Conservation (phyloP, 2,797 vertebrate genomes). For the Melanotaenia nigrans region DNA sequence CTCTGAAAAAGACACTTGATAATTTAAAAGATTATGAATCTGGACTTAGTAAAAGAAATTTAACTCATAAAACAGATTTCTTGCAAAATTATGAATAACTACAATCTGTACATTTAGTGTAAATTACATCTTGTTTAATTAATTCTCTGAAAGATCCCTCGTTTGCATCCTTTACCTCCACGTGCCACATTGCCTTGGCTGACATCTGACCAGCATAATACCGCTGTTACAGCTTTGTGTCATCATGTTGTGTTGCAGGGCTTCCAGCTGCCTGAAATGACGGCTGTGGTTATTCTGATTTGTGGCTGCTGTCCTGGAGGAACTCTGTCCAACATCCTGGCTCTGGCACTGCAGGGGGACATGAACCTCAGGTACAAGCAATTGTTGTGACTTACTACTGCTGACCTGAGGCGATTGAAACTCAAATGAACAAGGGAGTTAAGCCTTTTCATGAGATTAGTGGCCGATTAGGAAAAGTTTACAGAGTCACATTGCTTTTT, state of each 20-base stretch:
- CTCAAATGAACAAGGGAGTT: not conserved
- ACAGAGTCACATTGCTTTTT: not conserved
- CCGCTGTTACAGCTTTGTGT: not conserved
- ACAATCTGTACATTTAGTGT: no score
- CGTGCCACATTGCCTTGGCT: not conserved
- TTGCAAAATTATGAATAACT: not conserved
- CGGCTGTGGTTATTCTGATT: constrained; percentile 83
- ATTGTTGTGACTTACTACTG: no score
- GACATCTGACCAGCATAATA: not conserved
- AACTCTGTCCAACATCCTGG: constrained; percentile 84
- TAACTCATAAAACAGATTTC: not conserved
- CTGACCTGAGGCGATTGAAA: not conserved
- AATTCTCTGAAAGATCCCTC: not conserved
- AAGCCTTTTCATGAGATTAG: not conserved
- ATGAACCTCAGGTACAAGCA: constrained; percentile 88
- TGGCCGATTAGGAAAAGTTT: not conserved
- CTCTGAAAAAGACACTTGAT: no score
- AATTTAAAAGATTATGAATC: not conserved
- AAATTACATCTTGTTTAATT: no score
- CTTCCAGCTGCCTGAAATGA: constrained; percentile 73
- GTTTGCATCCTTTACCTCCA: not conserved
- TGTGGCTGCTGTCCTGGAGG: constrained; percentile 88
- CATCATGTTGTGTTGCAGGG: constrained; percentile 54
- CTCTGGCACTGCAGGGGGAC: constrained; percentile 83
- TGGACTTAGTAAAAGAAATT: no score